Evolutionary conservation across 2,797 vertebrate species (phyloP).

Genomic region (Euphonia xanthogaster): DNA sequence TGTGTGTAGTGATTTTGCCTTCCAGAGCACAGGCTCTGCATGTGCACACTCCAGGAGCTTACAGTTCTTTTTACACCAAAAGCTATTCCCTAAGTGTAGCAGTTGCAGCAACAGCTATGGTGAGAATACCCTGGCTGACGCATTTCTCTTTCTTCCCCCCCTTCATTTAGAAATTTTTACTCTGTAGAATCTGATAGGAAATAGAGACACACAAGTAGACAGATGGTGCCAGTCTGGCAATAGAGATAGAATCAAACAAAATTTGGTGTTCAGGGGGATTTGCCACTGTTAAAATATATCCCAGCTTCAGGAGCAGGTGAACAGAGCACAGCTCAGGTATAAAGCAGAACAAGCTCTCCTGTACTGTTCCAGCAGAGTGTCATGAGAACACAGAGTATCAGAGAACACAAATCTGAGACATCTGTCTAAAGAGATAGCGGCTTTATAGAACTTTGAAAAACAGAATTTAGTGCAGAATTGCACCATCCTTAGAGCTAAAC

Average conservation of each 20-base stretch:
- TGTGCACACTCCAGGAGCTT: not conserved
- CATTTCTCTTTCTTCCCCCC: not conserved
- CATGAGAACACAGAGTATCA: not conserved
- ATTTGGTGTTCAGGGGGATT: not conserved
- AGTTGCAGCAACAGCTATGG: not conserved
- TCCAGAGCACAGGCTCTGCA: rapidly evolving
- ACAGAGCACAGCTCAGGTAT: not conserved
- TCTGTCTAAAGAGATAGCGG: not conserved
- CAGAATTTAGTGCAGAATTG: not conserved
- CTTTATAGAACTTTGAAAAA: not conserved
- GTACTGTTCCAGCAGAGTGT: not conserved
- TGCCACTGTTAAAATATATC: not conserved
- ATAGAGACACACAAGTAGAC: not conserved
- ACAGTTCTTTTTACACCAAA: not conserved
- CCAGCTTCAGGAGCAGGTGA: not conserved
- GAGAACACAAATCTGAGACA: not conserved
- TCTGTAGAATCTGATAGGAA: not conserved
- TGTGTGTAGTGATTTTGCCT: not conserved
- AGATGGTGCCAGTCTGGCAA: not conserved
- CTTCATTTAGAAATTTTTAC: not conserved
- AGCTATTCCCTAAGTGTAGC: not conserved
- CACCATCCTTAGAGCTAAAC: not conserved
- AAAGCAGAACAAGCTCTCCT: not conserved
- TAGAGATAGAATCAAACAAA: not conserved
- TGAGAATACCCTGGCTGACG: not conserved